Evolutionary conservation across 2,888 invertebrate species (phyloP), one percentile per base, ranked within the genome.

Genomic region (Therioaphis trifolii): DNA sequence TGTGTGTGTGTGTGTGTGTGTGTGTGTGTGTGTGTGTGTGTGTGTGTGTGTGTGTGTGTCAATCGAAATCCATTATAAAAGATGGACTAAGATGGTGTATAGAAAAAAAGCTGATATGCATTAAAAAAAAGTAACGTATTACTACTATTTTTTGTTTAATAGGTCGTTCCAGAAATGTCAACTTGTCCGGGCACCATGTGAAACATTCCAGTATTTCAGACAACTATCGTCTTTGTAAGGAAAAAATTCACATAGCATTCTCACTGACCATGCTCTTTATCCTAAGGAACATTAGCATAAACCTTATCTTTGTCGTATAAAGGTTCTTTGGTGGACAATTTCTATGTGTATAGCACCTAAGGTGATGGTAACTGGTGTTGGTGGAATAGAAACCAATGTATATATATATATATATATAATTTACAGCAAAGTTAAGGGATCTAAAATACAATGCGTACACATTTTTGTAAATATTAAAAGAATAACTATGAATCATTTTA

Each of bases 171-270:
- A 92, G 89, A 90, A 90, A 87, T 92, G 92, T 89, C 90, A 89
- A 86, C 90, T 93, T 87, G 88, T 88, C 84, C 89, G 90, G 79
- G 90, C 92, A 87, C 92, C 92, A 35, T 88, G 89, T 86, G 90
- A 90, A 87, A 90, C 91, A 84, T 89, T 92, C 77, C 88, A 88
- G 69, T 89, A 90, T 52, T 89, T 92, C 86, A 88, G 87, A 82
- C 90, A 90, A 85, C 90, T 92, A 84, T 91, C 91, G 87, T 91
- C 90, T 84, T 88, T 93, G 92, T 93, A 88, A 92, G 92, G 91
- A 86, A 40, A 74, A 18, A 43, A 68, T n/a, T 69, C 55, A 9
- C 29, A 29, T 29, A 77, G 76, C 68, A 24, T 52, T 29, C n/a
- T 21, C 12, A 15, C 72, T 58, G 29, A 3, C 9, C 5, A 7